A percentile compares a stretch with the other conserved stretches of the same genome.
Conservation (phyloP, 2,113 vertebrate species). For the Danionella cerebrum region DNA sequence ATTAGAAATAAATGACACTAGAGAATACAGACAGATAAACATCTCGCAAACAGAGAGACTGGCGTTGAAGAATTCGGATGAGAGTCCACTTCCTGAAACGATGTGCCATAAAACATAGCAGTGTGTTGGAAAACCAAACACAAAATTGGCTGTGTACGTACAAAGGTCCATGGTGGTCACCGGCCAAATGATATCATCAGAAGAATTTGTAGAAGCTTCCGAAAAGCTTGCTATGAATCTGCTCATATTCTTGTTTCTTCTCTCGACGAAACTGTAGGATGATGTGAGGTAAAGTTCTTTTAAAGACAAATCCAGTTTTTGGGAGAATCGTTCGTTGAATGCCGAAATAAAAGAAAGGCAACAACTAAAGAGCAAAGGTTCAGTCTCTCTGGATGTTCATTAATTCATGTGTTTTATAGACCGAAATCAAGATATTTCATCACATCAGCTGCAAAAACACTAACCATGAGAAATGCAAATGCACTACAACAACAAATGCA, state of each 20-base stretch:
- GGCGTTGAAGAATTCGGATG: not conserved
- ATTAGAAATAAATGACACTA: not conserved
- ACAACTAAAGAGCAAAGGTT: no score
- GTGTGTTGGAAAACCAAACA: not conserved
- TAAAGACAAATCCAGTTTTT: no score
- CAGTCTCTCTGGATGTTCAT: no score
- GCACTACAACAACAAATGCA: no score
- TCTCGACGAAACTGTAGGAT: not conserved
- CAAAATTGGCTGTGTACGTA: not conserved
- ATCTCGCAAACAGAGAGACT: slow-evolving; percentile 21
- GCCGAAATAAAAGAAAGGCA: no score
- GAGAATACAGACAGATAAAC: not conserved
- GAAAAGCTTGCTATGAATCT: not conserved
- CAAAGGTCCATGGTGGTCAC: not conserved
- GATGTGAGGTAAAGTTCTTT: no score
- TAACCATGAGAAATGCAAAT: no score
- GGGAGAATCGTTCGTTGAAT: no score
- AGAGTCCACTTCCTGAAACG: not conserved
- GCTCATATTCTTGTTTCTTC: not conserved
- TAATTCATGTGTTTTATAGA: no score
- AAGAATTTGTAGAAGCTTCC: not conserved
- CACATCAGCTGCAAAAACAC: no score
- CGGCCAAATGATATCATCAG: no score
- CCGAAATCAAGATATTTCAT: no score
- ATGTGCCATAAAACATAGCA: not conserved